Evolutionary conservation across 2,797 vertebrate genomes (phyloP).

Genomic region (Paramormyrops hopkinsi): DNA sequence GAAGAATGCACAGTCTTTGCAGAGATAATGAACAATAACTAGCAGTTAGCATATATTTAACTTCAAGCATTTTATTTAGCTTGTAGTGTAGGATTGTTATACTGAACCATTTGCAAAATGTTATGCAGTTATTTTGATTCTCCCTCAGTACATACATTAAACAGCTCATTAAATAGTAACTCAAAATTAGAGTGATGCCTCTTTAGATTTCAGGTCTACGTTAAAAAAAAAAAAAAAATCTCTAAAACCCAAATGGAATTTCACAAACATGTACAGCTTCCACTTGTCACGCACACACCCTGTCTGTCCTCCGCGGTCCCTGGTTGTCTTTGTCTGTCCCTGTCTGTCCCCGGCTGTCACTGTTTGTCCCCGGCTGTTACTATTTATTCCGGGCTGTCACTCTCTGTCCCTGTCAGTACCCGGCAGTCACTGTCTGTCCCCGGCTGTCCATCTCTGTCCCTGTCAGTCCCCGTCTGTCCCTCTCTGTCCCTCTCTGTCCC

Average conservation of each 20-base stretch:
- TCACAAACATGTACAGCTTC: not conserved
- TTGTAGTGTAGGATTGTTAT: not conserved
- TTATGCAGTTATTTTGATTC: not conserved
- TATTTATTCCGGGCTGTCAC: not conserved
- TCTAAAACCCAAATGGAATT: not conserved
- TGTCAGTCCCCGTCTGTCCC: not conserved
- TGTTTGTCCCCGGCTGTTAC: not conserved
- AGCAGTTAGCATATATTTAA: not conserved
- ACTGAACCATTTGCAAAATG: not conserved
- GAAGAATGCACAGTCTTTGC: not conserved
- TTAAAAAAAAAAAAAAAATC: not conserved
- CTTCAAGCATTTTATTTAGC: not conserved
- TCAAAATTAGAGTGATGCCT: not conserved
- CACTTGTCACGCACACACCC: not conserved
- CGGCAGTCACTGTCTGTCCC: not conserved
- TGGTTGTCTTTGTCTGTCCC: not conserved
- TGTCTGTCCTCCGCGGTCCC: not conserved
- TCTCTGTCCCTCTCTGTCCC: not conserved
- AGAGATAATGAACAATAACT: not conserved
- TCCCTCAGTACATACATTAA: not conserved
- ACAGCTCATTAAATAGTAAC: not conserved
- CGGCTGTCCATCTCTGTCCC: not conserved
- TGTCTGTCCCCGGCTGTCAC: not conserved
- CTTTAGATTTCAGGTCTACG: not conserved
- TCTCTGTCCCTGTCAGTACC: too few species aligned